Evolutionary conservation across 2,113 vertebrate species (phyloP).

Genomic region (Hipposideros armiger): DNA sequence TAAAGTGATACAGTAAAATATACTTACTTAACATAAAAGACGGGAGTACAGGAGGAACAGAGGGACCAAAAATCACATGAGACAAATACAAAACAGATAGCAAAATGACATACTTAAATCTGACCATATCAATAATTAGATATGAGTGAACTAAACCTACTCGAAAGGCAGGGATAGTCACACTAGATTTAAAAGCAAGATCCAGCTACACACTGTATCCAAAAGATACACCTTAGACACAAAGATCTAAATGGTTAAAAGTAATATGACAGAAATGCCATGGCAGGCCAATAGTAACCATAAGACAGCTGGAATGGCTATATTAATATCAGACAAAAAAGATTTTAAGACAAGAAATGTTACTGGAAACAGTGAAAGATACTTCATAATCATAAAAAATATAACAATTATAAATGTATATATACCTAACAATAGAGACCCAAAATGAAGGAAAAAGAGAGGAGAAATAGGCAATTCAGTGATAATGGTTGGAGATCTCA

Average conservation of each 20-base stretch:
- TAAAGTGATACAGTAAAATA: slow-evolving; percentile 8
- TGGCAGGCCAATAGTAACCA: neutral
- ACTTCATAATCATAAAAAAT: slow-evolving; percentile 20
- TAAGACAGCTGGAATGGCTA: neutral
- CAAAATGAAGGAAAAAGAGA: slow-evolving; percentile 15
- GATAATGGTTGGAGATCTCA: neutral
- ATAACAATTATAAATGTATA: neutral
- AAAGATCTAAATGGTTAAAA: neutral
- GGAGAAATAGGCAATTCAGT: neutral
- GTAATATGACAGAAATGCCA: neutral
- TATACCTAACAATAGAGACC: neutral
- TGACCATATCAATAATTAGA: slow-evolving; percentile 1
- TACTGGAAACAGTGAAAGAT: neutral
- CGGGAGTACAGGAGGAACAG: neutral
- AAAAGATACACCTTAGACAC: neutral
- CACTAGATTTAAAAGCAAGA: neutral
- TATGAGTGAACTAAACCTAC: neutral
- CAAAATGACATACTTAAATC: neutral
- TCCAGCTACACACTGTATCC: neutral
- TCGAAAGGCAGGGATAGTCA: neutral
- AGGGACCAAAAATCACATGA: slow-evolving; percentile 13
- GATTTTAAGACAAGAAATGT: neutral
- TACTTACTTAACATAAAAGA: neutral
- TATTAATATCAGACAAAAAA: neutral
- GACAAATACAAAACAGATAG: neutral